Evolutionary conservation across 2,888 invertebrate genomes (phyloP).

Genomic region (Phania funesta): DNA sequence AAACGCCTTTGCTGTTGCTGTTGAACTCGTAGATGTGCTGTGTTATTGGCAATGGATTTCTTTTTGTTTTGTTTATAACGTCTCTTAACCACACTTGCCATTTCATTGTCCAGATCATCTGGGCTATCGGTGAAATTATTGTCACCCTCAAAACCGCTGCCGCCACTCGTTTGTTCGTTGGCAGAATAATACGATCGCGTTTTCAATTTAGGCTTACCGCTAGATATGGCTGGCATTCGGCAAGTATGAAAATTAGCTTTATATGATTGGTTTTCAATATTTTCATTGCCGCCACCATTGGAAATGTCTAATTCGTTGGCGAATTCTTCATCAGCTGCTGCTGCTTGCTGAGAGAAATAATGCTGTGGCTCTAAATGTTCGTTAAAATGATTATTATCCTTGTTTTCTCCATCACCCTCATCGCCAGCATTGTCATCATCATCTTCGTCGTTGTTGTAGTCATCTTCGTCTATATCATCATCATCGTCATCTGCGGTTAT

Average conservation of each 20-base stretch:
- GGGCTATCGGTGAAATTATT: conserved; percentile 71
- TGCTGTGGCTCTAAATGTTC: conserved; percentile 33
- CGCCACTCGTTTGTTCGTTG: conserved; percentile 19
- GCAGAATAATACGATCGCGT: conserved; percentile 32
- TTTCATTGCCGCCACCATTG: conserved; percentile 67
- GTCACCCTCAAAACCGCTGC: conserved; percentile 60
- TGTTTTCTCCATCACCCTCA: conserved; percentile 68
- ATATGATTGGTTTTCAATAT: conserved; percentile 56
- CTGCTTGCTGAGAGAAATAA: conserved; percentile 16
- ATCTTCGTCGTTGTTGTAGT: conserved; percentile 72
- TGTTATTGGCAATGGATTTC: conserved; percentile 70
- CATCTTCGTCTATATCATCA: conserved; percentile 72
- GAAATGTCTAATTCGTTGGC: conserved; percentile 73
- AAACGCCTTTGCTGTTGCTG: conserved; percentile 77
- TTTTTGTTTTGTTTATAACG: conserved; percentile 77
- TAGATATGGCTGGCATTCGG: conserved; percentile 12
- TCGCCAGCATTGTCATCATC: conserved; percentile 73
- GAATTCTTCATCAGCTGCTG: conserved; percentile 68
- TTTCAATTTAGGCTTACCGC: conserved; percentile 27
- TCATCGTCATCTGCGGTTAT: conserved; percentile 68
- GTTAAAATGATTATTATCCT: conserved; percentile 56
- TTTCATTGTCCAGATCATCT: conserved; percentile 72
- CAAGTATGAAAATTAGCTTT: conserved; percentile 53
- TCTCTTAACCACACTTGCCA: conserved; percentile 73
- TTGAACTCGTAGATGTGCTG: conserved; percentile 68